phyloP scores from a whole-genome alignment of 2,113 vertebrate genomes.

The Salvelinus fontinalis region DNA sequence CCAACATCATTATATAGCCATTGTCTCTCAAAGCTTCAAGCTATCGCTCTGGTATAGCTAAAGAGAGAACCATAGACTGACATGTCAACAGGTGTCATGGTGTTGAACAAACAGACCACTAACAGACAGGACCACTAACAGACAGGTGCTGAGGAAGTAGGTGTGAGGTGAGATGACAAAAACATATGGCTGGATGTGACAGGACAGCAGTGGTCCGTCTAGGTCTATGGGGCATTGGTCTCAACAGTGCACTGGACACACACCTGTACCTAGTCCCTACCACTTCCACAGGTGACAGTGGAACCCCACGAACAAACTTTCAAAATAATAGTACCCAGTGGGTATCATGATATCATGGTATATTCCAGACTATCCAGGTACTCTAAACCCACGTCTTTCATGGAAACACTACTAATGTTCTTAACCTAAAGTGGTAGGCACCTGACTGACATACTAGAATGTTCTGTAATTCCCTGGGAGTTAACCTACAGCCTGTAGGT shows the following conservation, averaged over 20 bases:
- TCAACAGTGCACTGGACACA: not conserved
- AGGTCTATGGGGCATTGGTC: not conserved
- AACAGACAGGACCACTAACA: not conserved
- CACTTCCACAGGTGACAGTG: not conserved
- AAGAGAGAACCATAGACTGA: not conserved
- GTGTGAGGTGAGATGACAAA: slow-evolving; percentile 4
- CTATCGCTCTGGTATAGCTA: too few species aligned
- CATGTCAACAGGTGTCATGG: not conserved
- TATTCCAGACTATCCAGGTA: too few species aligned
- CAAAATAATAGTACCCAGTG: not conserved
- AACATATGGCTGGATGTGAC: slow-evolving; percentile 10
- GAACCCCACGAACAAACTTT: too few species aligned
- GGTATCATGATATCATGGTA: too few species aligned
- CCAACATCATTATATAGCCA: too few species aligned
- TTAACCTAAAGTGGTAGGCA: too few species aligned
- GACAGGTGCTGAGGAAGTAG: not conserved
- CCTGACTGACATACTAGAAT: too few species aligned
- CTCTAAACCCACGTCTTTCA: too few species aligned
- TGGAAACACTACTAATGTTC: too few species aligned
- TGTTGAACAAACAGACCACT: not conserved
- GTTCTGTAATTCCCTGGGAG: too few species aligned
- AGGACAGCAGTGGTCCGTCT: not conserved
- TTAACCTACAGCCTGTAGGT: too few species aligned
- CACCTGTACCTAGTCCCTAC: not conserved
- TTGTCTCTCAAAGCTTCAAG: too few species aligned